Base-by-base conservation (phyloP, 2,797 vertebrate species). In the Varecia variegata region DNA sequence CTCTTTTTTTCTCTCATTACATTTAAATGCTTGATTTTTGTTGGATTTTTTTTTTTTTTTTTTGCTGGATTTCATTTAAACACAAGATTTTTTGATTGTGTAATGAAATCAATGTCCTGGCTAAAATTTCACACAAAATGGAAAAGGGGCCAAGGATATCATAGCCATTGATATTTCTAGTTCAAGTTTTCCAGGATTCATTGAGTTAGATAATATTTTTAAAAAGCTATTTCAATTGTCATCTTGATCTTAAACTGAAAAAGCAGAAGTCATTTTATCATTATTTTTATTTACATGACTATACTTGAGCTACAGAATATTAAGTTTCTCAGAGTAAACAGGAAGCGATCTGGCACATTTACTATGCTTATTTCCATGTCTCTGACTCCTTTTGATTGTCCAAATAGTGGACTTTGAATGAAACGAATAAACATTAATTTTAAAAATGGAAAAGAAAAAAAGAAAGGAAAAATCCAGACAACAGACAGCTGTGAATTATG, bases 121-220 rank as follows among this genome's bases (percentile, higher is more conserved):
- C 17, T 76, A 93, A 84, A 88, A 81, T 89, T 70, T 85, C 80
- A 85, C 20, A 65, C 17, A 90, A 77, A 58, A 74, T 18, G n/a
- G 11, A 79, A 92, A 47, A 58, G 38, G 30, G 7, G n/a, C 25
- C 40, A 93, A 82, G 21, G 7, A 56, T 83, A 56, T 56, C 73
- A 74, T 0, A 84, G 18, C 15, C 21, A 30, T 20, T 81, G 80
- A 43, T 45, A 93, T 62, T 86, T 93, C 35, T 60, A 88, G 32
- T 62, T 88, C 45, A 94, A 94, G n/a, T 90, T 81, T 96, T 90
- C 84, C 7, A 92, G n/a, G 35, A 81, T 73, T 89, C 45, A 68
- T n/a, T 71, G 71, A n/a, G 7, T 81, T 87, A 85, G 10, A 90
- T 25, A 58, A 89, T 12, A 38, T 35, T 68, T 73, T 76, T 27